Evolutionary conservation across 2,797 vertebrate species (phyloP), one percentile per base, ranked within the genome.

Genomic region (Sebastes oblongus): DNA sequence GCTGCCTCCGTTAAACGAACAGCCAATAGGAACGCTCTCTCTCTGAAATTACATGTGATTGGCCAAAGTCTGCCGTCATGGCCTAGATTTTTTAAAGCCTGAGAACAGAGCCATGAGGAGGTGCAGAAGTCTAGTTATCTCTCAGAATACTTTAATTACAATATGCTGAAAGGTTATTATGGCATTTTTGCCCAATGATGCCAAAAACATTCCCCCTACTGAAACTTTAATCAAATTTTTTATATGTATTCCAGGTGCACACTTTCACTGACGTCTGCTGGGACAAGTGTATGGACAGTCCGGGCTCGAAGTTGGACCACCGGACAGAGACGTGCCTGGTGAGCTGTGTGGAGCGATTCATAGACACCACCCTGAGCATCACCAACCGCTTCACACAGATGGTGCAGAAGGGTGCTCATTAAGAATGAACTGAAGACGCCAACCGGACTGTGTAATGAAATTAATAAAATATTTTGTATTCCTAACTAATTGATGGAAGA

Each of bases 331-430:
- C 95, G 0, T 98, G 97, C 66, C 94, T 98, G 29, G 95, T 96
- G 71, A 98, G 86, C 92, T 98, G 97, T 1, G 97, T 97, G 77
- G 96, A 98, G 85, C 95, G 97, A 14, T 98, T 98, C 92, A 97
- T 98, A 18, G 97, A 98, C 90, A 97, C 97, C 59, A 98, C 97
- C 10, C 93, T 98, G 73, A 72, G 92, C 70, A 96, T 98, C 89
- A 98, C 97, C 72, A 96, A 96, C 88, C 97, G 97, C 75, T 98
- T 98, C 92, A 95, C 97, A 1, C 97, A 98, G 90, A 96, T 98
- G 90, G 95, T 98, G 70, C 97, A 98, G 93, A 98, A 98, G 86
- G 96, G 97, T 32, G 78, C 93, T 6, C 96, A 97, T 52, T 97
- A 93, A 84, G 6, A 0, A 67, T 5, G 78, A 78, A 86, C 75